These are phyloP conservation scores for Malurus cyaneus DNA, from an alignment of 2,113 vertebrate genomes.

Conservation along the genomic window DNA sequence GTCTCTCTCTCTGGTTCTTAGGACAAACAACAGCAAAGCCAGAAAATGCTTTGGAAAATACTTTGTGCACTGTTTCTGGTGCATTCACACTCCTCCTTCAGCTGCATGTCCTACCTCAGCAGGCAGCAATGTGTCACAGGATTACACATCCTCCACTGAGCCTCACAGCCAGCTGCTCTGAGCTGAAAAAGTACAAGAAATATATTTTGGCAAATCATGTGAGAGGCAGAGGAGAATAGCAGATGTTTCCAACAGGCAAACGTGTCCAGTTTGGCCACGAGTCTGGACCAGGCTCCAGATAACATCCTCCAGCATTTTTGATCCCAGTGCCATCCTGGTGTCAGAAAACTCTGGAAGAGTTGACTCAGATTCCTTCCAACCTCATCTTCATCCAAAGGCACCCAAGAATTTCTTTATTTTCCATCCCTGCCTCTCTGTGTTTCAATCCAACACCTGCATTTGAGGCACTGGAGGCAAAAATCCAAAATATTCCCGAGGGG, in stretches of 20 bases:
- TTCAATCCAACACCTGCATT: not conserved
- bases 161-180: constrained; percentile 1
- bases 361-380: not conserved
- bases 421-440: not conserved
- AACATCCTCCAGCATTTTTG: not conserved
- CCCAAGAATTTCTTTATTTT: not conserved
- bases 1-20: not conserved
- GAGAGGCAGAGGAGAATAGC: constrained; percentile 4
- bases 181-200: not conserved
- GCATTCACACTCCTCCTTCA: not conserved
- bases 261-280: not conserved
- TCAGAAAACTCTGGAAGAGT: not conserved
- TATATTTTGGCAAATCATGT: not conserved
- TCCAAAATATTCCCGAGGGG: not conserved
- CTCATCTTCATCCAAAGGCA: not conserved
- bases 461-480: constrained; percentile 8
- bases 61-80: not conserved
- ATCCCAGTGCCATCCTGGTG: not conserved
- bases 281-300: not conserved
- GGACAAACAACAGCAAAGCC: not conserved
- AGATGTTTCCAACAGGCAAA: constrained; percentile 10
- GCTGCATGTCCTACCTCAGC: constrained; percentile 7
- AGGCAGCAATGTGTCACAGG: constrained; percentile 25
- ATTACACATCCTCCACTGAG: not conserved
- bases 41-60: not conserved